Evolutionary conservation across 2,113 vertebrate species (phyloP), one percentile per base, ranked within the genome.

Genomic region (Dolichotis patagonum): DNA sequence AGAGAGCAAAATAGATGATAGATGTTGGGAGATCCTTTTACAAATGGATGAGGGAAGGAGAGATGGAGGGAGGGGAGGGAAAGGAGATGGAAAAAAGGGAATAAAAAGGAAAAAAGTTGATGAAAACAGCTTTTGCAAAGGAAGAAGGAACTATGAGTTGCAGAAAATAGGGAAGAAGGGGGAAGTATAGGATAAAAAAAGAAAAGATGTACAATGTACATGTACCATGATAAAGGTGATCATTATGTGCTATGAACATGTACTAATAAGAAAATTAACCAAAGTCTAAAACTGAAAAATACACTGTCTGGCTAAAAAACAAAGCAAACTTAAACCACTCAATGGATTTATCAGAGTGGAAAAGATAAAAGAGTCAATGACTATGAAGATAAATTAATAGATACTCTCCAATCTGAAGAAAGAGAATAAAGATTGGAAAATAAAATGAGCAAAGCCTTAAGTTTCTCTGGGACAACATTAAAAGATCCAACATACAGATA

Each of bases 391-490:
- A 88, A n/a, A 89, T 63, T 9, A 88, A 77, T 20, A 94, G 69
- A 94, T 85, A 85, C 73, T 73, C 56, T 95, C 62, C 14, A 35
- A 22, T 41, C n/a, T 75, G 46, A 91, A 92, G 32, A 54, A 83
- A 73, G n/a, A 73, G 20, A 14, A 58, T 7, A 65, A 95, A 81
- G 32, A 35, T 67, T 22, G 67, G 46, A 73, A 78, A 92, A 85
- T 41, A 95, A 90, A 95, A 93, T n/a, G 56, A 93, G 38, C 63
- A 82, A 46, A 82, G 30, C 73, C 26, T 67, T 81, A 54, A 38
- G 24, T 12, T 58, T 65, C 65, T 60, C 38, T 75, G 49, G 16
- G 52, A 69, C 30, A 85, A 32, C 54, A 88, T 71, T n/a, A n/a
- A 88, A 84, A 88, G 52, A 78, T 49, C 35, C 46, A 83, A 80